Evolutionary conservation across 2,888 invertebrate genomes (phyloP).

Genomic region (Galeopsomyia nigrocyanea): DNA sequence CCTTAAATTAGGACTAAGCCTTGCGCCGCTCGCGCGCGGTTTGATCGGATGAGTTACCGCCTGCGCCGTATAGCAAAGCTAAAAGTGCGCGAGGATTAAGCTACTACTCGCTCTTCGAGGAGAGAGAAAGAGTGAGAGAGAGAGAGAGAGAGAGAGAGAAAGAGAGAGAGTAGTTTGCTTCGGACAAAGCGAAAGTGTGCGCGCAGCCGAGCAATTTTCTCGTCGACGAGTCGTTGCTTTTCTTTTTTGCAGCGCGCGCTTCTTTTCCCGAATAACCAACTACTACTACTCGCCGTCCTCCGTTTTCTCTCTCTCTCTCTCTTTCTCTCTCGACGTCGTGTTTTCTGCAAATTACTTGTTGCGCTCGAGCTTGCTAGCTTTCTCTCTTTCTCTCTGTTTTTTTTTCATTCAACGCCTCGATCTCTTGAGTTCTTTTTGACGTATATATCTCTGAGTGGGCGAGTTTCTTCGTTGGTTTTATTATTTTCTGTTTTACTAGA

Average conservation of each 20-base stretch:
- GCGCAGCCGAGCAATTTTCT: slow-evolving; percentile 31
- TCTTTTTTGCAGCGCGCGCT: not conserved
- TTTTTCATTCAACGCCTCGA: not conserved
- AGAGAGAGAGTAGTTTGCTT: not conserved
- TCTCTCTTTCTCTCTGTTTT: not conserved
- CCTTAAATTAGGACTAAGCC: slow-evolving; percentile 69
- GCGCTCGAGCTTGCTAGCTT: slow-evolving; percentile 20
- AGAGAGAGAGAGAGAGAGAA: not conserved
- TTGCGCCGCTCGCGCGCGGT: slow-evolving; percentile 59
- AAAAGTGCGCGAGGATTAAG: slow-evolving; percentile 57
- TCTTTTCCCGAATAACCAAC: slow-evolving; percentile 29
- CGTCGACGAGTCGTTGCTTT: slow-evolving; percentile 15
- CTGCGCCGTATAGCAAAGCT: slow-evolving; percentile 46
- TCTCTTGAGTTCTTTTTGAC: not conserved
- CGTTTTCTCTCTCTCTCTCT: slow-evolving; percentile 12
- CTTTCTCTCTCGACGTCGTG: slow-evolving; percentile 11
- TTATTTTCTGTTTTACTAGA: too few relatives aligned
- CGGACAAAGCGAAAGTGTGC: slow-evolving; percentile 7
- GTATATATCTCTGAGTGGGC: too few relatives aligned
- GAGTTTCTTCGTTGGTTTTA: too few relatives aligned
- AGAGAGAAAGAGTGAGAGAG: not conserved
- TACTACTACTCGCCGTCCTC: not conserved
- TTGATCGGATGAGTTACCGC: slow-evolving; percentile 66
- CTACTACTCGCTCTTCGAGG: not conserved
- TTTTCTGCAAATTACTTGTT: slow-evolving; percentile 47